Conservation (phyloP, 2,888 invertebrate genomes). For the Asteroscopus sphinx region DNA sequence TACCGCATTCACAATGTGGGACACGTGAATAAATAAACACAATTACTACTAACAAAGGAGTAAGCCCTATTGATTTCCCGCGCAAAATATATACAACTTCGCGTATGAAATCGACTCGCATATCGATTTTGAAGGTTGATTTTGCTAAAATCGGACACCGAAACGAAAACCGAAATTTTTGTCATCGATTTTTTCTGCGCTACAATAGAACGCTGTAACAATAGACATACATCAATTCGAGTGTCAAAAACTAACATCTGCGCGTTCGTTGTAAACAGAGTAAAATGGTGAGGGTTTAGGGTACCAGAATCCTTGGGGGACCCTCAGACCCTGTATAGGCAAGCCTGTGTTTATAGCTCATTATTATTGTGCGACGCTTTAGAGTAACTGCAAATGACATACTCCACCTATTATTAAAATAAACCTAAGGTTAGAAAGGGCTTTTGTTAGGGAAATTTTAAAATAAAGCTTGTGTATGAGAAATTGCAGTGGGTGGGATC, state of each 20-base stretch:
- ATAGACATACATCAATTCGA: conserved; percentile 88
- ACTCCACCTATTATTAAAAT: conserved; percentile 87
- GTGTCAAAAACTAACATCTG: conserved; percentile 90
- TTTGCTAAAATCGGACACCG: conserved; percentile 78
- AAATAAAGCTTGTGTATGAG: conserved; percentile 73
- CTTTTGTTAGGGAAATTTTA: conserved; percentile 80
- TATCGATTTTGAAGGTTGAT: conserved; percentile 75
- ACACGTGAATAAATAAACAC: conserved; percentile 90
- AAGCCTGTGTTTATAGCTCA: conserved; percentile 87
- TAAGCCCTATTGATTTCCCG: conserved; percentile 85
- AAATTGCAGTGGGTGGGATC: conserved; percentile 75
- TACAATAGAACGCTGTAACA: conserved; percentile 81
- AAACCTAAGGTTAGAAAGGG: conserved; percentile 76
- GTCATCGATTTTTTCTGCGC: conserved; percentile 80
- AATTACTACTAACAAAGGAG: conserved; percentile 85
- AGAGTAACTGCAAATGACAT: conserved; percentile 87
- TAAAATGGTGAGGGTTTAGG: conserved; percentile 79
- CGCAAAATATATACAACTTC: conserved; percentile 78
- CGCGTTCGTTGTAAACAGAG: conserved; percentile 86
- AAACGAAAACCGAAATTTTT: conserved; percentile 78
- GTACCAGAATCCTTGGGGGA: conserved; percentile 80
- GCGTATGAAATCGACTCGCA: conserved; percentile 73
- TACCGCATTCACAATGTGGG: conserved; percentile 84
- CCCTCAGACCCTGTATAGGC: conserved; percentile 64
- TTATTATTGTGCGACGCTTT: conserved; percentile 87